Base-by-base conservation (phyloP, 2,888 invertebrate genomes). In the Nomada ferruginata region DNA sequence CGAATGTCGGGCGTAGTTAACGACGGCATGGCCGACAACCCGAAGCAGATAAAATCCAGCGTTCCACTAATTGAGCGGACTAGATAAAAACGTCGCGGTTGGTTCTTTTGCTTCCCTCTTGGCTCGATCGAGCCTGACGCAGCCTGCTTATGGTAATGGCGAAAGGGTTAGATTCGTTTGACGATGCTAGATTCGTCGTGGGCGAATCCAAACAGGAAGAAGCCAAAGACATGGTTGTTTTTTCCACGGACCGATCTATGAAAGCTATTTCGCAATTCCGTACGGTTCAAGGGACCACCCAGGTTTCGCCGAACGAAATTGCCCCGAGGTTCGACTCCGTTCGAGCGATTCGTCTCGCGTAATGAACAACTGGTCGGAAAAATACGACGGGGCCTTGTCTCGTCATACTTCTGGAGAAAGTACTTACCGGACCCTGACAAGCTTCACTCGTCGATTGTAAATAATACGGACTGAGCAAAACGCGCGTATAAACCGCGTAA, bases 1-100 rank as follows among this genome's bases (percentile, higher is more conserved):
- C 59, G 70, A 65, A 64, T 70, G 66, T 75, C 65, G 61, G 64
- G 73, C 65, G 63, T 53, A 55, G 69, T 55, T 64, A 66, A 61
- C 65, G 42, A 36, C 50, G 47, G 26, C 63, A 42, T 5, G 26
- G n/a, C 13, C 29, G 44, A 44, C 13, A 23, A 10, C 42, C 42
- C 18, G 26, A n/a, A 63, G 64, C 69, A 29, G 53, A 29, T 29
- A 20, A 66, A 47, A 29, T 23, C 47, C 55, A 44, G 36, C 36
- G 52, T 18, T 26, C 55, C 65, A 55, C 68, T 78, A 78, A 78
- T 78, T 78, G 68, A 74, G 47, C 29, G 9, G 36, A 9, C 42
- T 36, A 66, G 74, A 77, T 66, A 77, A 77, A 66, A 60, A 53
- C 26, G 13, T 26, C 26, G 23, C 15, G 15, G 15, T 11, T 18